These are phyloP conservation scores for Dicrostonyx torquatus DNA, from an alignment of 2,797 vertebrate genomes.

Conservation along the genomic window DNA sequence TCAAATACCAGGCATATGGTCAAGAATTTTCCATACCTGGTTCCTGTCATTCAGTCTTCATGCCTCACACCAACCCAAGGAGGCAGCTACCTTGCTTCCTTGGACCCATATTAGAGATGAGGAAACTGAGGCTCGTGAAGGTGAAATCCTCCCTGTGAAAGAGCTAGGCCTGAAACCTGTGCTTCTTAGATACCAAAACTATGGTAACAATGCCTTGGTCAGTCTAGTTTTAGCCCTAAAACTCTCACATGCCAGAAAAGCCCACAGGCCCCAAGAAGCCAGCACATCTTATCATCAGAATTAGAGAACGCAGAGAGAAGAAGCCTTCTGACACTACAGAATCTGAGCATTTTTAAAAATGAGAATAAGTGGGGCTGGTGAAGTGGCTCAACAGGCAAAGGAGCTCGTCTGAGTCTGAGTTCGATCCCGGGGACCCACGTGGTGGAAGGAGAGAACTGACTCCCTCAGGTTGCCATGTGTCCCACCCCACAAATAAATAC, in stretches of 20 bases:
- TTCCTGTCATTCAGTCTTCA: not conserved
- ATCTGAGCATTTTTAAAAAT: not conserved
- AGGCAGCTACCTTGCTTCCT: not conserved
- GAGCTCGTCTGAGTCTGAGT: not conserved
- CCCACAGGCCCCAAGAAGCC: not conserved
- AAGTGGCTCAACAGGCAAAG: not conserved
- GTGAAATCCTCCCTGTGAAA: rapidly evolving
- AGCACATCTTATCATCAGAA: too few species aligned
- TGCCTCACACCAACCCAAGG: not conserved
- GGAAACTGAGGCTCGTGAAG: not conserved
- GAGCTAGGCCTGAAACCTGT: not conserved
- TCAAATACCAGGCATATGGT: rapidly evolving
- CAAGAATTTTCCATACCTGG: not conserved
- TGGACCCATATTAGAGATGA: not conserved
- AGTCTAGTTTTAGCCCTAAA: not conserved
- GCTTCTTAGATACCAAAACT: not conserved
- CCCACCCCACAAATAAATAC: not conserved
- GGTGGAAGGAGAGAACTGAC: not conserved
- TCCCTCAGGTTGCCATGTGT: not conserved
- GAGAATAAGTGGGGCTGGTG: too few species aligned
- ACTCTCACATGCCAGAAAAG: not conserved
- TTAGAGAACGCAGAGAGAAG: not conserved
- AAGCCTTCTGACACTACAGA: not conserved
- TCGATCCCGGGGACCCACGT: not conserved
- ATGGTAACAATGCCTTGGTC: rapidly evolving